Percentiles rank a stretch among this genome's conserved stretches.
Conservation (phyloP, 2,888 invertebrate species). For the Xestia rhomboidea region DNA sequence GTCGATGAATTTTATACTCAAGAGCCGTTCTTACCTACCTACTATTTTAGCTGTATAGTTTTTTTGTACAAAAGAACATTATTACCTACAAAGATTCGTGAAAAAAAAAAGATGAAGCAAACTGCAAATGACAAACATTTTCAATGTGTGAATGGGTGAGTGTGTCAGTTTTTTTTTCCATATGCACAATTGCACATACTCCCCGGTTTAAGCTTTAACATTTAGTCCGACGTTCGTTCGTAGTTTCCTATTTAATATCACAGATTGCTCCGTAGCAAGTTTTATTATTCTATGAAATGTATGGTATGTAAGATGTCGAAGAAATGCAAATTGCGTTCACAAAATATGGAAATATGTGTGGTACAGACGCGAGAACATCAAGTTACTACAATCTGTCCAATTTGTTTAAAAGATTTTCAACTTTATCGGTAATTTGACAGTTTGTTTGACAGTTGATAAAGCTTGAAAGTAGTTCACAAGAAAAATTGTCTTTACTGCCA, state of each 20-base stretch:
- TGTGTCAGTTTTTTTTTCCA: not conserved
- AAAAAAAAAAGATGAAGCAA: not conserved
- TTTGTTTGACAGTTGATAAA: not conserved
- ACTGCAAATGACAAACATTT: not conserved
- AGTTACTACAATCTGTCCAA: no score
- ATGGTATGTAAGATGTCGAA: not conserved
- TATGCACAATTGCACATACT: not conserved
- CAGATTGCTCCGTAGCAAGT: not conserved
- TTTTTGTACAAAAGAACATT: not conserved
- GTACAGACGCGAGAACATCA: no score
- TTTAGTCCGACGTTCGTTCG: not conserved
- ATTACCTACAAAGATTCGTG: not conserved
- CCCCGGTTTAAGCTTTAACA: constrained; percentile 25
- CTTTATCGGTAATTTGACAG: no score
- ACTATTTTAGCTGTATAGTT: not conserved
- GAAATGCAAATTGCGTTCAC: not conserved
- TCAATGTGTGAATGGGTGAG: not conserved
- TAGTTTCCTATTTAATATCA: constrained; percentile 39
- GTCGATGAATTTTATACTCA: constrained; percentile 12
- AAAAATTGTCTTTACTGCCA: not conserved
- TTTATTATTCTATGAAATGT: constrained; percentile 20
- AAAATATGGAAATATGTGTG: not conserved
- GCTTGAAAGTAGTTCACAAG: not conserved
- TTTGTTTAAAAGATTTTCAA: no score
- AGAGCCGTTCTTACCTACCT: not conserved